Conservation (phyloP, 2,888 invertebrate species). For the Meta bourneti region DNA sequence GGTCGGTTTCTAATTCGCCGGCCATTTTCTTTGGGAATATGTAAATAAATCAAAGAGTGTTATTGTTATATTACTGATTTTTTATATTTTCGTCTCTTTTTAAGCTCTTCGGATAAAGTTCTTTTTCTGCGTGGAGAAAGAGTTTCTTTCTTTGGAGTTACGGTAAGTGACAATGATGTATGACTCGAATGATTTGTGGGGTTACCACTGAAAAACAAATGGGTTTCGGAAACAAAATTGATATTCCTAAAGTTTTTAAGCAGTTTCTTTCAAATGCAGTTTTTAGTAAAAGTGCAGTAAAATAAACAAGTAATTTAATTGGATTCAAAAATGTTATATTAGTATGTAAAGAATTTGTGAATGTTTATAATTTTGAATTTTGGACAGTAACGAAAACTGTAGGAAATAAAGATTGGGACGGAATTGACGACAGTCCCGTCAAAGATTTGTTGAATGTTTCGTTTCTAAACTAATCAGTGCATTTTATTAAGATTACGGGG, state of each 20-base stretch:
- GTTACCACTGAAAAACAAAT: conserved; percentile 1
- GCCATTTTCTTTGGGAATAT: conserved; percentile 44
- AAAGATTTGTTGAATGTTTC: too few relatives aligned
- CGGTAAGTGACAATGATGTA: conserved; percentile 43
- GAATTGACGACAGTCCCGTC: background rate
- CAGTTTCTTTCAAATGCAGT: background rate
- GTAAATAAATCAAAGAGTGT: conserved; percentile 53
- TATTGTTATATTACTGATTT: background rate
- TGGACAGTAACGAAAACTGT: background rate
- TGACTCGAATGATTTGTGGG: conserved; percentile 44
- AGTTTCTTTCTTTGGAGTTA: background rate
- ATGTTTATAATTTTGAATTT: background rate
- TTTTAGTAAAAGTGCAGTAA: background rate
- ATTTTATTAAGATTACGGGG: too few relatives aligned
- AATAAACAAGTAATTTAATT: background rate
- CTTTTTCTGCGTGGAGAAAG: background rate
- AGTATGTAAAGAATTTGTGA: background rate
- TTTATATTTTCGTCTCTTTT: background rate
- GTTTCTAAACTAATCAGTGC: too few relatives aligned
- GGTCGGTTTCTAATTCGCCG: conserved; percentile 20
- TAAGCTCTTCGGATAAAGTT: background rate
- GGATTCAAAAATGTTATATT: background rate
- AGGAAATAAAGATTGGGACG: background rate
- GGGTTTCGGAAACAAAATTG: background rate
- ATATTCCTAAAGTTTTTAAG: background rate